Evolutionary conservation across 2,113 vertebrate species (phyloP).

Genomic region (Pachyramphus minor): DNA sequence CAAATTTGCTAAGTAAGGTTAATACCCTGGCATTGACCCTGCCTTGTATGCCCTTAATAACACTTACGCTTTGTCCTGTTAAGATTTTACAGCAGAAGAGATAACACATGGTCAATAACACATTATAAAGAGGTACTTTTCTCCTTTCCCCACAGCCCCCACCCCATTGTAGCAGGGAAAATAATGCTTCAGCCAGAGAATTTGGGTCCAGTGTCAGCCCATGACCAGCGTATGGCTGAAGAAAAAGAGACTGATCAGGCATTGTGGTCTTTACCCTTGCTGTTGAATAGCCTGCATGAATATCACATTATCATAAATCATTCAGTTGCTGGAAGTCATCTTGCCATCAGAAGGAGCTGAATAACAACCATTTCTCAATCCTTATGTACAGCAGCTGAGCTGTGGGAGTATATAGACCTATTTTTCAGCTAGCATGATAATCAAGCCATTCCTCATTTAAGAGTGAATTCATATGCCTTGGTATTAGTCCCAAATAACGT

Average conservation of each 20-base stretch:
- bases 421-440: not conserved
- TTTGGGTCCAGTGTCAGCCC: not conserved
- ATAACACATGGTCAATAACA: not conserved
- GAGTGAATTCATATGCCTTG: not conserved
- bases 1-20: conserved; percentile 16
- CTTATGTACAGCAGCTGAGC: conserved; percentile 17
- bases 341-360: not conserved
- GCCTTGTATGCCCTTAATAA: not conserved
- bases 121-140: conserved; percentile 11
- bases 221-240: not conserved
- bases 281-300: not conserved
- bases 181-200: not conserved
- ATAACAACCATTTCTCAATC: conserved; percentile 1
- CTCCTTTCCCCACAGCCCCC: not conserved
- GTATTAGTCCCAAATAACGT: not conserved
- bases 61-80: not conserved
- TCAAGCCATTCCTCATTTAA: not conserved
- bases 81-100: conserved; percentile 15
- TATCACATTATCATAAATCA: conserved; percentile 32
- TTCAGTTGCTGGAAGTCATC: conserved; percentile 15
- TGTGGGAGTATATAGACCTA: not conserved
- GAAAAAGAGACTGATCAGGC: not conserved
- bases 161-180: not conserved
- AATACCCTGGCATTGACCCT: conserved; percentile 20
- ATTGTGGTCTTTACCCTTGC: not conserved